These are phyloP conservation scores for Orchesella cincta DNA, from an alignment of 1,140 invertebrate genomes.

Conservation along the genomic window DNA sequence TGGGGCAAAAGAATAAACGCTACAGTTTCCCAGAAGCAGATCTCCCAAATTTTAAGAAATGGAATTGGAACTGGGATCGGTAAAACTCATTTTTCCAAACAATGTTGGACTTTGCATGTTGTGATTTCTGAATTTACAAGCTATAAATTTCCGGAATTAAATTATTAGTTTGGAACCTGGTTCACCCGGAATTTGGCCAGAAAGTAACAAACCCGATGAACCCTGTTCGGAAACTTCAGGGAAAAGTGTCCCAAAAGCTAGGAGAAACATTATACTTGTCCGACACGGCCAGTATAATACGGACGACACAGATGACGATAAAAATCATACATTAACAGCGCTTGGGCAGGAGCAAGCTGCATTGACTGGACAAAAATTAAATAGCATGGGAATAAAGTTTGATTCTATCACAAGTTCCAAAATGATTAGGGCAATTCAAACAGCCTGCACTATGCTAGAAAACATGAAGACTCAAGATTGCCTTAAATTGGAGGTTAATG, in stretches of 20 bases:
- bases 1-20: not conserved
- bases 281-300: not conserved
- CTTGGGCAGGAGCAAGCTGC: conserved; percentile 70
- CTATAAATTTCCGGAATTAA: no score
- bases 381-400: conserved; percentile 75
- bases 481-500: conserved; percentile 23
- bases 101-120: no score
- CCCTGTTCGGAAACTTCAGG: no score
- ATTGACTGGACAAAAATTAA: conserved; percentile 75
- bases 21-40: not conserved
- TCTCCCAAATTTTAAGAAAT: not conserved
- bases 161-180: no score
- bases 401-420: conserved; percentile 80
- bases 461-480: conserved; percentile 52
- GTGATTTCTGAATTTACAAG: no score
- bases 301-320: conserved; percentile 12
- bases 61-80: conserved; percentile 26
- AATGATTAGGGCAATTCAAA: conserved; percentile 90
- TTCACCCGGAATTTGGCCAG: no score
- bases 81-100: no score
- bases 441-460: conserved; percentile 78
- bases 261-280: not conserved
- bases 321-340: conserved; percentile 33
- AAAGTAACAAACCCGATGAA: no score
- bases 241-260: not conserved